Conservation (phyloP, 2,797 vertebrate genomes). For the Falco concolor region DNA sequence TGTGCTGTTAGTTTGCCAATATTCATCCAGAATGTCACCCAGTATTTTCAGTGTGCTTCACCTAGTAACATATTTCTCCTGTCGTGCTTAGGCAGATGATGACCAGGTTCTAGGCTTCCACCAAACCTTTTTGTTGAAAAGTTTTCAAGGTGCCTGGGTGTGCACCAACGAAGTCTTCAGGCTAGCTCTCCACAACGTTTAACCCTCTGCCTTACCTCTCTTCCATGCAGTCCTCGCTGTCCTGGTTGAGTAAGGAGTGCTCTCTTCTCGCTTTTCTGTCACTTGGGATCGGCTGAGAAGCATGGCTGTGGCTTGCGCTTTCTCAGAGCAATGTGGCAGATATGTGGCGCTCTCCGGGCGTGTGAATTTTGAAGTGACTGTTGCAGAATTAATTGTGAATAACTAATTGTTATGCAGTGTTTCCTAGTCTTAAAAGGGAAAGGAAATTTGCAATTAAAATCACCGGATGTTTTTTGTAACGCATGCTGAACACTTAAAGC, state of each 20-base stretch:
- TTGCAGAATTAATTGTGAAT: not conserved
- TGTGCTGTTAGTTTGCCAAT: not conserved
- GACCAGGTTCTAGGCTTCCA: constrained; percentile 81
- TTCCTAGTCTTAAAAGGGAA: not conserved
- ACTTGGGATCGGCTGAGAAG: not conserved
- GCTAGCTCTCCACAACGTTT: constrained; percentile 79
- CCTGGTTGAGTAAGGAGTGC: constrained; percentile 68
- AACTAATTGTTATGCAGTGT: not conserved
- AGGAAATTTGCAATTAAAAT: constrained; percentile 7
- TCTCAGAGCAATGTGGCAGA: not conserved
- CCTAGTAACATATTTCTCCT: constrained; percentile 27
- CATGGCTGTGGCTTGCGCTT: constrained; percentile 38
- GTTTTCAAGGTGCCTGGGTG: constrained; percentile 74
- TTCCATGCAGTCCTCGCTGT: constrained; percentile 51
- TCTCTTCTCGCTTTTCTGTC: not conserved
- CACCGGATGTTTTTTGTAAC: not conserved
- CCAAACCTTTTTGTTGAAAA: constrained; percentile 80
- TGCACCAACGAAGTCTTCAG: constrained; percentile 82
- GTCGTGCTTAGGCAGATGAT: constrained; percentile 75
- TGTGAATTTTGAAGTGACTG: not conserved
- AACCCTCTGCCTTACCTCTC: constrained; percentile 45
- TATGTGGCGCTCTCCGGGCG: not conserved
- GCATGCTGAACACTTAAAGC: not conserved
- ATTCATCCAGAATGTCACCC: not conserved
- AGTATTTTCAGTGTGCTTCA: not conserved